Evolutionary conservation across 1,140 invertebrate genomes (phyloP).

Genomic region (Charaxes varanes): DNA sequence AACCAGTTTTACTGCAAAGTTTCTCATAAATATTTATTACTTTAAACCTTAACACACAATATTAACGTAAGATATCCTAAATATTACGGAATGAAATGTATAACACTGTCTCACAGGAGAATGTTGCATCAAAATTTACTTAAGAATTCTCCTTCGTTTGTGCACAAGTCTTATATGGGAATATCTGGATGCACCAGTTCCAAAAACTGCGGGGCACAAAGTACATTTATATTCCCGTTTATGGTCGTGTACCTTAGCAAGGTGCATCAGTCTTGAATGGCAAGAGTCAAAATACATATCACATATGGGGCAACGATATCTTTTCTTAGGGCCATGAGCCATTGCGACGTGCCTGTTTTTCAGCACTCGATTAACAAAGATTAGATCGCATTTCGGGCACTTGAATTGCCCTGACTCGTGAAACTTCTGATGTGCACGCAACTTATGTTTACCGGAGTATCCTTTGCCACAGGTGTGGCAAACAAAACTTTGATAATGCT

Average conservation of each 20-base stretch:
- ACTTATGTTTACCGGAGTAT: slow-evolving; percentile 73
- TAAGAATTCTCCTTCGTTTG: slow-evolving; percentile 22
- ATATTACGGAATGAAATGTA: too few relatives aligned
- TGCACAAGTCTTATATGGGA: slow-evolving; percentile 40
- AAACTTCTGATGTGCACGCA: slow-evolving; percentile 69
- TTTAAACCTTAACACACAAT: too few relatives aligned
- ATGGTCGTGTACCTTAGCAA: slow-evolving; percentile 36
- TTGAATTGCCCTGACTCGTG: slow-evolving; percentile 74
- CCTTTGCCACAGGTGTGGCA: slow-evolving; percentile 77
- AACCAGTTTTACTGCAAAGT: too few relatives aligned
- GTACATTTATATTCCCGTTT: slow-evolving; percentile 41
- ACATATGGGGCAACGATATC: slow-evolving; percentile 45
- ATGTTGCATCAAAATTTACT: too few relatives aligned
- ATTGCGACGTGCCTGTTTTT: slow-evolving; percentile 30
- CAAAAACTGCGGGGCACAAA: slow-evolving; percentile 37
- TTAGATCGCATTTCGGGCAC: slow-evolving; percentile 84
- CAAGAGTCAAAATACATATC: slow-evolving; percentile 34
- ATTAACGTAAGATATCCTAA: too few relatives aligned
- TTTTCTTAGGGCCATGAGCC: slow-evolving; percentile 32
- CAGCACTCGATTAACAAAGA: slow-evolving; percentile 53
- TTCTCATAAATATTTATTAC: too few relatives aligned
- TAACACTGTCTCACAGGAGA: too few relatives aligned
- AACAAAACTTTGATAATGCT: slow-evolving; percentile 74
- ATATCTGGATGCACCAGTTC: slow-evolving; percentile 26
- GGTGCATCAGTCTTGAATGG: slow-evolving; percentile 36